Percentiles rank a stretch among this genome's conserved stretches.
Evolutionary conservation across 2,113 vertebrate species (phyloP).

Genomic region (Megaptera novaeangliae): DNA sequence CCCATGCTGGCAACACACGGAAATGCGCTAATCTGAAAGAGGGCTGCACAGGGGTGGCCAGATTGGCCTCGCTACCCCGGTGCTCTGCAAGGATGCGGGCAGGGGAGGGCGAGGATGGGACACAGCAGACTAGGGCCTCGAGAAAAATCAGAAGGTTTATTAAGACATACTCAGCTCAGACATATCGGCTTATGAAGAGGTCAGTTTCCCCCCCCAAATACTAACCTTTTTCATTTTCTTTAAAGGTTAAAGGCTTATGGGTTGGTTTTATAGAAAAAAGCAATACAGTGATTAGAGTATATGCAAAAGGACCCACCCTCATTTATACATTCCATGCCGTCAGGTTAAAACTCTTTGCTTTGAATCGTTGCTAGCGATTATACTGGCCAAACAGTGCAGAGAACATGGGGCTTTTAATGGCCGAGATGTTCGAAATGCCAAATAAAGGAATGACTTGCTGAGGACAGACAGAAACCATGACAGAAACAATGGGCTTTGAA

Average conservation of each 20-base stretch:
- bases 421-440: constrained; percentile 76
- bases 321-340: constrained; percentile 55
- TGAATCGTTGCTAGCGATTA: constrained; percentile 60
- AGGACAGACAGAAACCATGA: constrained; percentile 77
- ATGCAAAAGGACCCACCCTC: constrained; percentile 64
- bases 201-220: neutral
- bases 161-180: constrained; percentile 62
- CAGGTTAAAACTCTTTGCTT: constrained; percentile 71
- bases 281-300: constrained; percentile 71
- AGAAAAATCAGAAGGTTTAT: constrained; percentile 70
- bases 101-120: constrained; percentile 1
- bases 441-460: constrained; percentile 79
- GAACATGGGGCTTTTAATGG: constrained; percentile 69
- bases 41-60: constrained; percentile 59
- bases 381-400: constrained; percentile 80
- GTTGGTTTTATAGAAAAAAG: constrained; percentile 76
- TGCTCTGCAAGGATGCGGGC: neutral
- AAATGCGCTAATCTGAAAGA: constrained; percentile 48
- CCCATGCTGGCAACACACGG: constrained; percentile 61
- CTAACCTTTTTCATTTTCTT: constrained; percentile 74
- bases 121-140: constrained; percentile 60
- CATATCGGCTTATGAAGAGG: constrained; percentile 29
- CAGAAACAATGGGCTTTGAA: constrained; percentile 76
- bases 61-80: neutral
- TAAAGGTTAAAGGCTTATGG: constrained; percentile 72